Percentiles rank a stretch among this genome's conserved stretches.
These are phyloP conservation scores for Eulithis testata DNA, from an alignment of 2,888 invertebrate species.

Conservation along the genomic window DNA sequence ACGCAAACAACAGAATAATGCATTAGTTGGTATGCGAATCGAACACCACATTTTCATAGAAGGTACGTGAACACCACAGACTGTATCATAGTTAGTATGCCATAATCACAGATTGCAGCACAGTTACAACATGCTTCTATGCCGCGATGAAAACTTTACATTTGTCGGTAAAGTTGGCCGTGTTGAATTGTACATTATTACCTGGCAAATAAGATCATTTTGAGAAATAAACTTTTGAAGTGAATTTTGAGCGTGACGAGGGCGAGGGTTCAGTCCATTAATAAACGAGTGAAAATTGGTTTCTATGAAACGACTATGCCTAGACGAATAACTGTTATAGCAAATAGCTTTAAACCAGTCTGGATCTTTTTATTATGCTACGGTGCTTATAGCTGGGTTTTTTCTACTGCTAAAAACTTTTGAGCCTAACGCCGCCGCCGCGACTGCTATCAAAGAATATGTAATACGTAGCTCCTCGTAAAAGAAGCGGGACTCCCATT, in stretches of 20 bases:
- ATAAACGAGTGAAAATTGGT: background rate
- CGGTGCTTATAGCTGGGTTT: too few relatives aligned
- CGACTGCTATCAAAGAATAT: too few relatives aligned
- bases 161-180: conserved; percentile 3
- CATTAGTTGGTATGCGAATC: conserved; percentile 16
- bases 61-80: background rate
- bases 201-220: background rate
- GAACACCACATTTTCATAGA: conserved; percentile 31
- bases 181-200: conserved; percentile 3
- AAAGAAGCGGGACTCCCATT: too few relatives aligned
- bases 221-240: conserved; percentile 7
- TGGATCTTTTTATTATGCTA: too few relatives aligned
- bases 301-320: too few relatives aligned
- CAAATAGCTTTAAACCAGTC: too few relatives aligned
- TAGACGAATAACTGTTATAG: too few relatives aligned
- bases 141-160: conserved; percentile 10
- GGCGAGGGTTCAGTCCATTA: background rate
- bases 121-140: conserved; percentile 4
- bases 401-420: too few relatives aligned
- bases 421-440: background rate
- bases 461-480: too few relatives aligned
- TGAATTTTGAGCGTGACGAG: conserved; percentile 3
- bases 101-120: conserved; percentile 2
- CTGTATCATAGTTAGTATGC: background rate
- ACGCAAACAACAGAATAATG: background rate